Evolutionary conservation across 2,888 invertebrate species (phyloP).

Genomic region (Andrena dorsata): DNA sequence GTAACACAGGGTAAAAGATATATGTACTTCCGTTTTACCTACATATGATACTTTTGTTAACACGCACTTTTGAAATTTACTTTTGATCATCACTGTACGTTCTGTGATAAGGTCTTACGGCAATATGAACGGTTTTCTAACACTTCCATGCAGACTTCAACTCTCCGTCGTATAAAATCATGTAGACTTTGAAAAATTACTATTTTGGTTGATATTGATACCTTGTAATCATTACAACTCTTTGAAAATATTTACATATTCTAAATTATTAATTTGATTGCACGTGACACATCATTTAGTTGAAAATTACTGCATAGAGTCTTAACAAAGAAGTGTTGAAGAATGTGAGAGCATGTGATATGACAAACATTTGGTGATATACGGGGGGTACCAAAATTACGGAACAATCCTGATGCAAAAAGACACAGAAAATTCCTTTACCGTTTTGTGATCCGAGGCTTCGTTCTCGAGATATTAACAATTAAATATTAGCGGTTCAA

Average conservation of each 20-base stretch:
- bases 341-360: neutral
- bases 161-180: neutral
- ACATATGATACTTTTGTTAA: no score
- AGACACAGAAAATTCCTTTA: no score
- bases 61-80: no score
- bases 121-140: neutral
- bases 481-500: no score
- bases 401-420: no score
- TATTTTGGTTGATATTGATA: neutral
- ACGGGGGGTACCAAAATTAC: no score
- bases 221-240: neutral
- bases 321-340: neutral
- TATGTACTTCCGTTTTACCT: no score
- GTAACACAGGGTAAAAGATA: no score
- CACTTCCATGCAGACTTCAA: neutral
- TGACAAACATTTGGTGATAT: neutral
- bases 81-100: no score
- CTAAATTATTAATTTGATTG: no score
- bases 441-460: no score
- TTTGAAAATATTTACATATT: neutral
- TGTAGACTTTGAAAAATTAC: neutral
- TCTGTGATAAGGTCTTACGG: neutral
- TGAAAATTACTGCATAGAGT: neutral
- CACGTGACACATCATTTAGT: neutral
- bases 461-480: no score